Evolutionary conservation across 2,888 invertebrate genomes (phyloP).

Genomic region (Troilus luridus): DNA sequence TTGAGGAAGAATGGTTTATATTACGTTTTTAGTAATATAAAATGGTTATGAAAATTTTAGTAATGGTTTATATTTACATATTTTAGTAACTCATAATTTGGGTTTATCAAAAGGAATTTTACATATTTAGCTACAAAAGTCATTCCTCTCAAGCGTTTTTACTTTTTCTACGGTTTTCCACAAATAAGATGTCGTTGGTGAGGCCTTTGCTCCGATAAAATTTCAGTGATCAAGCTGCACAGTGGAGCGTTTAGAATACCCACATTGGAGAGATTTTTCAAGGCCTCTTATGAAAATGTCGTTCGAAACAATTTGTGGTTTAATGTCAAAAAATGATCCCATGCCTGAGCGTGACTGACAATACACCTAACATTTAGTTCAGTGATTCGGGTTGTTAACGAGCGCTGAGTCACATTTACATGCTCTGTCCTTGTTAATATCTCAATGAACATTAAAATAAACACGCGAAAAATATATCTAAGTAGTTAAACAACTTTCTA

Average conservation of each 20-base stretch:
- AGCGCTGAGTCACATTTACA: background rate
- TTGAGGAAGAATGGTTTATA: too few relatives aligned
- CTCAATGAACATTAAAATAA: background rate
- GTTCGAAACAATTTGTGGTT: background rate
- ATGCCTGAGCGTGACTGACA: background rate
- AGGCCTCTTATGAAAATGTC: constrained; percentile 2
- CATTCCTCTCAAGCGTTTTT: background rate
- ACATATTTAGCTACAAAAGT: too few relatives aligned
- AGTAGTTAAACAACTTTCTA: too few relatives aligned
- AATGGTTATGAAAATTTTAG: too few relatives aligned
- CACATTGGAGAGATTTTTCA: background rate
- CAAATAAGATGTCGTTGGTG: background rate
- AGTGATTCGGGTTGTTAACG: background rate
- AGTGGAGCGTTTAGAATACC: constrained; percentile 5
- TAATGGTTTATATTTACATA: too few relatives aligned
- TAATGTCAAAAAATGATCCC: background rate
- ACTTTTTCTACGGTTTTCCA: background rate
- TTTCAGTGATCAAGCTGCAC: background rate
- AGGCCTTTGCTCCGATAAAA: background rate
- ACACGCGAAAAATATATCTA: background rate
- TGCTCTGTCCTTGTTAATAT: background rate
- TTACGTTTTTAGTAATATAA: too few relatives aligned
- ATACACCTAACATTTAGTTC: background rate
- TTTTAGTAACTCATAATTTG: too few relatives aligned
- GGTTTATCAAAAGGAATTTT: too few relatives aligned